Percentiles rank a stretch among this genome's conserved stretches.
phyloP scores from a whole-genome alignment of 2,113 vertebrate species.

The Kryptolebias marmoratus region DNA sequence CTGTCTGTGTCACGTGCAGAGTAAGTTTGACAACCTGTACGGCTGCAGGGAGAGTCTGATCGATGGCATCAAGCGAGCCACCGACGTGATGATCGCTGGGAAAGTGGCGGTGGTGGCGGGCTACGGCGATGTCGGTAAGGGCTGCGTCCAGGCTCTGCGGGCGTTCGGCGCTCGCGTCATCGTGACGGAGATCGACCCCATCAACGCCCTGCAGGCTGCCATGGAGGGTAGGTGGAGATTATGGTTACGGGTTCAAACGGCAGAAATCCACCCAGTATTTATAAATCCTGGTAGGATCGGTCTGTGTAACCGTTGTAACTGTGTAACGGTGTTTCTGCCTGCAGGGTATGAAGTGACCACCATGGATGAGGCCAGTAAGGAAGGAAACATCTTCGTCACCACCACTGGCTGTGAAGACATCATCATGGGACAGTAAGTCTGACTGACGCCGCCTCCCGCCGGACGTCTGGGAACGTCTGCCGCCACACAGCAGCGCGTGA shows the following conservation, averaged over 20 bases:
- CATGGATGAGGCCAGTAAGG: constrained; percentile 96
- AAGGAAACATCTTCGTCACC: constrained; percentile 98
- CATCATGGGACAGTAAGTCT: constrained; percentile 87
- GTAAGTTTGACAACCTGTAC: constrained; percentile 98
- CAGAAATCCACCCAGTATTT: too few relatives aligned
- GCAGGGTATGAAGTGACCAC: constrained; percentile 97
- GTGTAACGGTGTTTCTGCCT: neutral
- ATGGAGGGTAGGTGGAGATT: constrained; percentile 87
- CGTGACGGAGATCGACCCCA: constrained; percentile 95
- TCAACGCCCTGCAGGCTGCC: constrained; percentile 95
- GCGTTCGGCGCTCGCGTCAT: constrained; percentile 95
- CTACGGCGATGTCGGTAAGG: constrained; percentile 96
- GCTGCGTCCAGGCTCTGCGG: constrained; percentile 93
- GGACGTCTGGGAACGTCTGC: too few relatives aligned
- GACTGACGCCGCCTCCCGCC: neutral
- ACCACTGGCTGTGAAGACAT: constrained; percentile 96
- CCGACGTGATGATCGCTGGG: constrained; percentile 98
- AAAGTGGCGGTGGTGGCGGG: constrained; percentile 97
- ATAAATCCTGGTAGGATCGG: too few relatives aligned
- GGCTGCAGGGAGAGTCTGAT: constrained; percentile 98
- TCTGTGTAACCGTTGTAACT: neutral
- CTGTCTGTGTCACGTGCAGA: constrained; percentile 73
- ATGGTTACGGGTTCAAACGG: too few relatives aligned
- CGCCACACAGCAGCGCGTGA: neutral
- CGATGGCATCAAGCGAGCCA: constrained; percentile 97